phyloP scores from a whole-genome alignment of 2,888 invertebrate species.

The Lepetodrilus schrolli region DNA sequence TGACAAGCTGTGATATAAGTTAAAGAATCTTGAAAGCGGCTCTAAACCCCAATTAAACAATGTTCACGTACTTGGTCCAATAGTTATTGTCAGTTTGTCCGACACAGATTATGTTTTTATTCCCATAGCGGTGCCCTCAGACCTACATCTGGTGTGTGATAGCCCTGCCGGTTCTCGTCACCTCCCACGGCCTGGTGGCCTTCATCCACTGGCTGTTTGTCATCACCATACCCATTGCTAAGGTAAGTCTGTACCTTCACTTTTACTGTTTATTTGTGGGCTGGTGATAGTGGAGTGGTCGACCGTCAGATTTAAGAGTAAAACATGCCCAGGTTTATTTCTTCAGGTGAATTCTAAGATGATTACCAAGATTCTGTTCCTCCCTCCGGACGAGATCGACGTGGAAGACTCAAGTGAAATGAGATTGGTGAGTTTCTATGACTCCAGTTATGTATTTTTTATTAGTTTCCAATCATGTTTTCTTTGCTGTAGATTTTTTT shows the following conservation, averaged over 20 bases:
- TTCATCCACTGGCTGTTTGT: conserved; percentile 67
- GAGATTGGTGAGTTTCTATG: conserved; percentile 40
- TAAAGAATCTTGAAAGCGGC: too few species aligned
- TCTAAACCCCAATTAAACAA: too few species aligned
- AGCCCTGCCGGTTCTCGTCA: conserved; percentile 59
- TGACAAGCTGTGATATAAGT: too few species aligned
- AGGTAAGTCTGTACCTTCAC: conserved; percentile 51
- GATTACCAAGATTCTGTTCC: conserved; percentile 62
- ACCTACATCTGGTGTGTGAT: conserved; percentile 67
- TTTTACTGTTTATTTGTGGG: background rate
- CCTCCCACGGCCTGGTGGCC: conserved; percentile 56
- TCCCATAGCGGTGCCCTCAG: conserved; percentile 43
- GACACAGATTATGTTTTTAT: too few species aligned
- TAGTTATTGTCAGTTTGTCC: too few species aligned
- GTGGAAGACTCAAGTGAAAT: conserved; percentile 52
- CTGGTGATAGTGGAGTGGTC: background rate
- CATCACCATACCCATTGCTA: conserved; percentile 67
- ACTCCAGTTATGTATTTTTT: too few species aligned
- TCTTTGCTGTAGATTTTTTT: too few species aligned
- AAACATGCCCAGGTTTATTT: background rate
- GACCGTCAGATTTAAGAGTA: background rate
- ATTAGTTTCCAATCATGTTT: too few species aligned
- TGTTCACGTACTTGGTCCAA: too few species aligned
- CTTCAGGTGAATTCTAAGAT: conserved; percentile 65
- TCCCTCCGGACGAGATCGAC: conserved; percentile 63